Evolutionary conservation across 2,797 vertebrate genomes (phyloP).

Genomic region (Pteronotus mesoamericanus): DNA sequence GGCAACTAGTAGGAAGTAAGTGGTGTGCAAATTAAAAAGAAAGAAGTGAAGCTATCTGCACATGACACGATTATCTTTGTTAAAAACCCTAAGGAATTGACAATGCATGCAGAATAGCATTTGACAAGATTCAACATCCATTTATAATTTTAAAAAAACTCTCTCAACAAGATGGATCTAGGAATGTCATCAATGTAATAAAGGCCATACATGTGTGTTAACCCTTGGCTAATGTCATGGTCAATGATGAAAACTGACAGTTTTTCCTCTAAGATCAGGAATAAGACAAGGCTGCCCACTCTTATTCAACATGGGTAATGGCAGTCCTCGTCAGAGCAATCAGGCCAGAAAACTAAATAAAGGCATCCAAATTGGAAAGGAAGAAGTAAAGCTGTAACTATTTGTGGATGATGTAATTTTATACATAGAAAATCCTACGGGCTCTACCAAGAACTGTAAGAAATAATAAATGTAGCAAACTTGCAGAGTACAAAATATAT

Average conservation of each 20-base stretch:
- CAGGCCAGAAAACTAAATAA: not conserved
- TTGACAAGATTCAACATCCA: not conserved
- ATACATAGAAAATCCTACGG: no score
- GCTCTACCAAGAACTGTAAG: no score
- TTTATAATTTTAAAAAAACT: no score
- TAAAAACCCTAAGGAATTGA: not conserved
- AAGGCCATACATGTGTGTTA: not conserved
- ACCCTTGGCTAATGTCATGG: not conserved
- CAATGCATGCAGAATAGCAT: not conserved
- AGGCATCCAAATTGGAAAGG: no score
- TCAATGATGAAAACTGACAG: not conserved
- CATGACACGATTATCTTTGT: not conserved
- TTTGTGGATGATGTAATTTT: no score
- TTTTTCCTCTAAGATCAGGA: not conserved
- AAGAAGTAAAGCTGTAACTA: no score
- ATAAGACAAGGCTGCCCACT: not conserved
- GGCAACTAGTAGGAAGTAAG: not conserved
- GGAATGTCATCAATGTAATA: not conserved
- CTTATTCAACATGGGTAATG: not conserved
- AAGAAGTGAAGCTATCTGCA: not conserved
- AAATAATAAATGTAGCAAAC: no score
- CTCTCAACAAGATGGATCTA: not conserved
- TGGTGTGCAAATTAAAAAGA: not conserved
- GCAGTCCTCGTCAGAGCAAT: not conserved
- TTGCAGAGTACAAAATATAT: no score